phyloP scores from a whole-genome alignment of 2,113 vertebrate genomes.

The Strigops habroptila region DNA sequence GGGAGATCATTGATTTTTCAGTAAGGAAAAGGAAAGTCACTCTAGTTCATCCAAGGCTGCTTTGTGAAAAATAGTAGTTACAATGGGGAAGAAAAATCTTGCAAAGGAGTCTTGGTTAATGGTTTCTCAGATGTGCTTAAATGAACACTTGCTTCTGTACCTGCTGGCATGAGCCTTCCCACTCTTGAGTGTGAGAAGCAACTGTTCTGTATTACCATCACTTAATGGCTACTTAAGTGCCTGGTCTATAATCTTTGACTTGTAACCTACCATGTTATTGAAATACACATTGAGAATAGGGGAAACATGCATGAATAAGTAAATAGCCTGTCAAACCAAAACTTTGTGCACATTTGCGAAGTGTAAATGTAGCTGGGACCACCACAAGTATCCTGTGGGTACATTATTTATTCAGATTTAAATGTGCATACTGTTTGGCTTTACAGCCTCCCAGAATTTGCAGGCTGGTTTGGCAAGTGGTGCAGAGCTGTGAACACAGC shows the following conservation, averaged over 20 bases:
- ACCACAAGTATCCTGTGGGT: neutral
- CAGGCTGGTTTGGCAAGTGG: neutral
- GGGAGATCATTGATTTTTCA: neutral
- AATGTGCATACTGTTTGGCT: neutral
- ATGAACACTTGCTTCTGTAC: neutral
- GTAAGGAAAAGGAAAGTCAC: neutral
- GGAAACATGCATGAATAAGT: neutral
- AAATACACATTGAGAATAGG: neutral
- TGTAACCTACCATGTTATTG: neutral
- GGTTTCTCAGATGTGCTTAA: neutral
- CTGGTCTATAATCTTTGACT: neutral
- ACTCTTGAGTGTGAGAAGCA: neutral
- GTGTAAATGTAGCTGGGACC: neutral
- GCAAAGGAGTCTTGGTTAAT: neutral
- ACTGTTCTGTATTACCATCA: neutral
- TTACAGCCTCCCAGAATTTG: neutral
- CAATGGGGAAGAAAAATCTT: neutral
- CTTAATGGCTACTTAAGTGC: neutral
- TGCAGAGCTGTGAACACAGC: neutral
- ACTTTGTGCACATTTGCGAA: neutral
- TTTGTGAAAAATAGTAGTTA: neutral
- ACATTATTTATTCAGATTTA: neutral
- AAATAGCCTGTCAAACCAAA: neutral
- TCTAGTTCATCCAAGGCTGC: neutral
- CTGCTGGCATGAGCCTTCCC: neutral